Evolutionary conservation across 2,888 invertebrate species (phyloP), one percentile per base, ranked within the genome.

Genomic region (Eumacrocentrus americanus): DNA sequence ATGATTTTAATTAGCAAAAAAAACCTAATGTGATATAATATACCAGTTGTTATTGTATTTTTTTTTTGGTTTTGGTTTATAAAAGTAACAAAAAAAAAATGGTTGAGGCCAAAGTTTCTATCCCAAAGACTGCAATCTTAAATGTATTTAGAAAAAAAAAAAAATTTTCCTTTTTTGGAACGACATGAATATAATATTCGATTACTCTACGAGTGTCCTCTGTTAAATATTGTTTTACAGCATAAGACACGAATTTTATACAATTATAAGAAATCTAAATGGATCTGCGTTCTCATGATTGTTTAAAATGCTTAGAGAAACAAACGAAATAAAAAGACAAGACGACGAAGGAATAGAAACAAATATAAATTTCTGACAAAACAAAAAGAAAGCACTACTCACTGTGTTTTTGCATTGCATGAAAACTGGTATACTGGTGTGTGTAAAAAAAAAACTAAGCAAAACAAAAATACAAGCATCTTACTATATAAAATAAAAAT

Each of bases 191-290:
- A 68, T n/a, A n/a, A n/a, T n/a, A n/a, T 70, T 70, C 59, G 73
- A 76, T 76, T 73, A 71, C 70, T 74, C 74, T 74, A 72, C 73
- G 70, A 75, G 77, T 72, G 68, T 72, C 74, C 74, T 65, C 42
- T 20, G 60, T 56, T 29, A 9, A 29, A 6, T 29, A 6, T 29
- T 6, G 29, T 4, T 29, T 6, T 4, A 29, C 58, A 66, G 53
- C 54, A 40, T n/a, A n/a, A n/a, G n/a, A 55, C 61, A 54, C 63
- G 53, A 59, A 48, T 66, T 61, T 48, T 47, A 50, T 61, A 40
- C 51, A 58, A 60, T 59, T 54, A 38, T 1, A 12, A 38, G 9
- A 29, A 29, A 66, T 55, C 4, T 29, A 29, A 29, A 63, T 70
- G 73, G 72, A 77, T 77, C 75, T 78, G 73, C 72, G 75, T 71